phyloP scores from a whole-genome alignment of 2,888 invertebrate species.

The Ormyrus nitidulus region DNA sequence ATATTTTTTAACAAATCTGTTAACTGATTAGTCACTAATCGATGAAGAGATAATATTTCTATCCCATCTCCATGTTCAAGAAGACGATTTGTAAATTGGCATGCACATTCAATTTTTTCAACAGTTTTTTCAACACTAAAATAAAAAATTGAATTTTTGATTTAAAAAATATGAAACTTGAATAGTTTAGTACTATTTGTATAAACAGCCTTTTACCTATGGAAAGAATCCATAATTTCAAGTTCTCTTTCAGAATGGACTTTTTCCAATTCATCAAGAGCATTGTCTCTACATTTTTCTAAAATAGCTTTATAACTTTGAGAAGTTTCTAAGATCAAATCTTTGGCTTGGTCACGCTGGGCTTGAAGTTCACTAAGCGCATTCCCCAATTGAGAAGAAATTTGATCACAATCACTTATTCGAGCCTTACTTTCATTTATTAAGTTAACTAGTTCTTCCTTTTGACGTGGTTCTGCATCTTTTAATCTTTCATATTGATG shows the following conservation, averaged over 20 bases:
- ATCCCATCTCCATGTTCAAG: conserved; percentile 90
- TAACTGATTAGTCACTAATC: conserved; percentile 86
- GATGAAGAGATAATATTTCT: conserved; percentile 90
- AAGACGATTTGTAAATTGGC: conserved; percentile 88
- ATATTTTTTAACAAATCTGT: conserved; percentile 86
- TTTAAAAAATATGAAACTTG: no score
- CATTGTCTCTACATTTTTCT: conserved; percentile 87
- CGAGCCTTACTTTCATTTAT: conserved; percentile 86
- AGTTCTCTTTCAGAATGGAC: conserved; percentile 91
- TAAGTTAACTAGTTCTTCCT: conserved; percentile 85
- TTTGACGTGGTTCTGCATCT: conserved; percentile 87
- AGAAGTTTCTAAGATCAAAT: conserved; percentile 87
- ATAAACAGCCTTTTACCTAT: conserved; percentile 74
- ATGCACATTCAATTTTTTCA: conserved; percentile 90
- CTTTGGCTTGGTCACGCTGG: conserved; percentile 90
- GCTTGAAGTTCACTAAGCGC: conserved; percentile 90
- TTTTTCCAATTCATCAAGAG: conserved; percentile 84
- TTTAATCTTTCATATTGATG: conserved; percentile 90
- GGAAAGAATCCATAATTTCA: conserved; percentile 91
- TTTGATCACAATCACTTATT: conserved; percentile 85
- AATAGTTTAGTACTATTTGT: neutral
- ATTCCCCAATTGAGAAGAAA: conserved; percentile 85
- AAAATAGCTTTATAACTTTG: conserved; percentile 88
- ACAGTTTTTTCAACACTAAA: conserved; percentile 86
- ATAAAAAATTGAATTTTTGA: conserved; percentile 32